Evolutionary conservation across 2,888 invertebrate genomes (phyloP).

Genomic region (Drosophila maculinotata): DNA sequence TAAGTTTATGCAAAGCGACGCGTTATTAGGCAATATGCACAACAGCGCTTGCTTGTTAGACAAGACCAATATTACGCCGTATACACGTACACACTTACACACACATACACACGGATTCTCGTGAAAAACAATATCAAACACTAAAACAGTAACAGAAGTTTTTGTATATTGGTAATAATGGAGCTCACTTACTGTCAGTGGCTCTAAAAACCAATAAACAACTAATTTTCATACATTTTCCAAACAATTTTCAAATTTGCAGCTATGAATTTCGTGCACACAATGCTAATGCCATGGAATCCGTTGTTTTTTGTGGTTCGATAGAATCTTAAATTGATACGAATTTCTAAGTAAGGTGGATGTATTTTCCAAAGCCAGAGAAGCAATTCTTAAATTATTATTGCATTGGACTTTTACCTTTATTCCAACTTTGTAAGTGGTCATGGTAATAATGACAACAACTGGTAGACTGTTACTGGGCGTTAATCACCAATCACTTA

Average conservation of each 20-base stretch:
- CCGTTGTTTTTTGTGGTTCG: no score
- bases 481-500: no score
- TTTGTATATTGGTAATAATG: slow-evolving; percentile 6
- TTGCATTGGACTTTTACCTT: no score
- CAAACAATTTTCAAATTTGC: background rate
- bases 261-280: background rate
- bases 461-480: no score
- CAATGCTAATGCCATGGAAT: background rate
- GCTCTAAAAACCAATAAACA: slow-evolving; percentile 3
- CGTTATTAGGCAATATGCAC: slow-evolving; percentile 27
- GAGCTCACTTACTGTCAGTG: background rate
- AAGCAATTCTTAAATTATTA: no score
- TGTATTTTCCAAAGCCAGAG: no score
- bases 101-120: background rate
- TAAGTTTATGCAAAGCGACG: slow-evolving; percentile 29
- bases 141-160: background rate
- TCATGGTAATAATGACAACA: no score
- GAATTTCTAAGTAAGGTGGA: no score
- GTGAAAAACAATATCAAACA: background rate
- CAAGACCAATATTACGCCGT: background rate
- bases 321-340: no score
- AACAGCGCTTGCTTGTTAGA: slow-evolving; percentile 1
- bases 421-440: no score
- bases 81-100: background rate
- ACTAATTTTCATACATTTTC: background rate